These are phyloP conservation scores for Drosophila neotestacea DNA, from an alignment of 2,888 invertebrate species.

Conservation along the genomic window DNA sequence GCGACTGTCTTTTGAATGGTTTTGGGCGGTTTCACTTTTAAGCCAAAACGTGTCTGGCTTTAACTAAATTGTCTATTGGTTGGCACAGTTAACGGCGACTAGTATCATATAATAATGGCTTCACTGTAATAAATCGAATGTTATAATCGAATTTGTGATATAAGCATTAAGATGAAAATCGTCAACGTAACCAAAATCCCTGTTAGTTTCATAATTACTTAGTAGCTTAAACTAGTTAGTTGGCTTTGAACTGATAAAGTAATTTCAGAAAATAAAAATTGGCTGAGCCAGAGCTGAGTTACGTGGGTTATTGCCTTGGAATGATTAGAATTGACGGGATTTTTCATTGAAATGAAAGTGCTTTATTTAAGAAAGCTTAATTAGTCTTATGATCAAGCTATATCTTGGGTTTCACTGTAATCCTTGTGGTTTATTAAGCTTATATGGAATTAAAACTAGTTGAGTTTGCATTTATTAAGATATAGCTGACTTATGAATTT, in stretches of 20 bases:
- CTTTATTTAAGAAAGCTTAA: not conserved
- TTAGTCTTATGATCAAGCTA: not conserved
- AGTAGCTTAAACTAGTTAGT: not conserved
- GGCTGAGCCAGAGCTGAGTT: not conserved
- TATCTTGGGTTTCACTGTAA: not conserved
- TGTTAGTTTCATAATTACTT: not conserved
- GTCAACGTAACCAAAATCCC: not conserved
- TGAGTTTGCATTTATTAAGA: not conserved
- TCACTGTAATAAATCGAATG: not conserved
- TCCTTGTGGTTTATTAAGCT: not conserved
- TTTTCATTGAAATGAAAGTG: not conserved
- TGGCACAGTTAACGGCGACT: constrained; percentile 22
- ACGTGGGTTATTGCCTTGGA: not conserved
- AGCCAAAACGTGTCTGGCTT: constrained; percentile 64
- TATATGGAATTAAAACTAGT: not conserved
- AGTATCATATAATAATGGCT: not conserved
- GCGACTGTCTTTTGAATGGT: not conserved
- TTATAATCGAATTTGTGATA: constrained; percentile 20
- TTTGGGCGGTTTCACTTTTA: constrained; percentile 58
- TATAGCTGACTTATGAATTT: not conserved
- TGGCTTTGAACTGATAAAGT: not conserved
- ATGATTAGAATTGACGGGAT: not conserved
- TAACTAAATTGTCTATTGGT: constrained; percentile 49
- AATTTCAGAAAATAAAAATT: not conserved
- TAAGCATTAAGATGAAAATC: constrained; percentile 30